Percentiles rank a stretch among this genome's conserved stretches.
These are phyloP conservation scores for Nasonia longicornis DNA, from an alignment of 1,140 invertebrate species.

Conservation along the genomic window DNA sequence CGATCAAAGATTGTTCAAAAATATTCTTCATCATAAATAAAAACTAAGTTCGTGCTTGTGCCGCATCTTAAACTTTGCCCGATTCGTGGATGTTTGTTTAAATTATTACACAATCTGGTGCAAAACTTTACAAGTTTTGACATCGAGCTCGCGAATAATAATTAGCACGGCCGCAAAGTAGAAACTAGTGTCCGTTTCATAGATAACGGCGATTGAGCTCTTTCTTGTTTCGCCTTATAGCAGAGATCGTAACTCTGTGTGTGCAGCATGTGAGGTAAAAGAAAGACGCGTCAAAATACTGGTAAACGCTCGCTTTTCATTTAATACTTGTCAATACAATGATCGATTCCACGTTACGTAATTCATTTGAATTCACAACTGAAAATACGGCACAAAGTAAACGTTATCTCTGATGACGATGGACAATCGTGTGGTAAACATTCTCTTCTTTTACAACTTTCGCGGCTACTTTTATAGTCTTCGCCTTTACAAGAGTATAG, in stretches of 20 bases:
- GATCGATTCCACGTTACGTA: slow-evolving; percentile 1
- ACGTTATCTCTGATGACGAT: slow-evolving; percentile 29
- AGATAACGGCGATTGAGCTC: not conserved
- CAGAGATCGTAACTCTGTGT: not conserved
- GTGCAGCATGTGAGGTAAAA: not conserved
- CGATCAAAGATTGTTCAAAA: slow-evolving; percentile 36
- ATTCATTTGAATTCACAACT: slow-evolving; percentile 12
- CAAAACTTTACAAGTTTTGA: not conserved
- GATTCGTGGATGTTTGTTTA: slow-evolving; percentile 1
- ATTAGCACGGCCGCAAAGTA: not conserved
- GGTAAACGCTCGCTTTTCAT: slow-evolving; percentile 5
- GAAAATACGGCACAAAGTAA: slow-evolving; percentile 9
- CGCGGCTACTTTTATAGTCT: slow-evolving; percentile 13
- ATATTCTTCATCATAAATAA: slow-evolving; percentile 39
- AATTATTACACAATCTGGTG: slow-evolving; percentile 30
- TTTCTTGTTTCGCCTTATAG: not conserved
- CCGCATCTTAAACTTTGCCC: slow-evolving; percentile 20
- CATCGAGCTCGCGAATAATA: not conserved
- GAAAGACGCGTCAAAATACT: slow-evolving; percentile 34
- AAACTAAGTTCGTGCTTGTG: slow-evolving; percentile 30
- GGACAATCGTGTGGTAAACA: slow-evolving; percentile 22
- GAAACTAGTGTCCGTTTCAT: slow-evolving; percentile 8
- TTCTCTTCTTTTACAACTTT: slow-evolving; percentile 23
- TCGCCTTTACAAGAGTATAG: slow-evolving; percentile 19
- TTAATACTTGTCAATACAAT: slow-evolving; percentile 31